Conservation (phyloP, 2,888 invertebrate genomes). For the Drosophila longiperda region DNA sequence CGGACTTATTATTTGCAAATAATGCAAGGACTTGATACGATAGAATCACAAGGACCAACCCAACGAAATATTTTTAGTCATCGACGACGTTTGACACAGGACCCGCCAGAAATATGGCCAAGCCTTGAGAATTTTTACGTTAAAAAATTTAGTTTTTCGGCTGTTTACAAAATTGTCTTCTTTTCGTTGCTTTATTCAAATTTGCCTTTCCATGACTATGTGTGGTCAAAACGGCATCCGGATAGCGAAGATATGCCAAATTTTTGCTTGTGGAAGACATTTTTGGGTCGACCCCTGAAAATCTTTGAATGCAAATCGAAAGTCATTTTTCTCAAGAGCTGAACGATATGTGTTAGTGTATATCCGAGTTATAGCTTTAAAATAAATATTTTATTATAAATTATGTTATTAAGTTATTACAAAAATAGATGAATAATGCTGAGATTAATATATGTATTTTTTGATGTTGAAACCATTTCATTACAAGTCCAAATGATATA, state of each 20-base stretch:
- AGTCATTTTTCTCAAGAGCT: too few relatives aligned
- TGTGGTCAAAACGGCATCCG: not conserved
- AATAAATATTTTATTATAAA: too few relatives aligned
- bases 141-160: not conserved
- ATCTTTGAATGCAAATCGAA: too few relatives aligned
- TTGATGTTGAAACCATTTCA: conserved; percentile 11
- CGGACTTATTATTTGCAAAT: not conserved
- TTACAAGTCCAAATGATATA: conserved; percentile 15
- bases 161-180: not conserved
- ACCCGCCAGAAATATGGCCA: too few relatives aligned
- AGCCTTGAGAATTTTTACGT: too few relatives aligned
- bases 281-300: too few relatives aligned
- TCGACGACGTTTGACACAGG: not conserved
- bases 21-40: not conserved
- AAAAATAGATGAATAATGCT: too few relatives aligned
- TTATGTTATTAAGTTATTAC: too few relatives aligned
- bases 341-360: too few relatives aligned
- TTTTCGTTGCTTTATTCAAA: not conserved
- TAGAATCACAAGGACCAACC: not conserved
- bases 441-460: not conserved
- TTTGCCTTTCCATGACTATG: not conserved
- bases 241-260: not conserved
- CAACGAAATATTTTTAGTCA: not conserved
- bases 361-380: too few relatives aligned
- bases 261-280: not conserved